These are phyloP conservation scores for Synergus laeviventris DNA, from an alignment of 2,888 invertebrate species.

Conservation along the genomic window DNA sequence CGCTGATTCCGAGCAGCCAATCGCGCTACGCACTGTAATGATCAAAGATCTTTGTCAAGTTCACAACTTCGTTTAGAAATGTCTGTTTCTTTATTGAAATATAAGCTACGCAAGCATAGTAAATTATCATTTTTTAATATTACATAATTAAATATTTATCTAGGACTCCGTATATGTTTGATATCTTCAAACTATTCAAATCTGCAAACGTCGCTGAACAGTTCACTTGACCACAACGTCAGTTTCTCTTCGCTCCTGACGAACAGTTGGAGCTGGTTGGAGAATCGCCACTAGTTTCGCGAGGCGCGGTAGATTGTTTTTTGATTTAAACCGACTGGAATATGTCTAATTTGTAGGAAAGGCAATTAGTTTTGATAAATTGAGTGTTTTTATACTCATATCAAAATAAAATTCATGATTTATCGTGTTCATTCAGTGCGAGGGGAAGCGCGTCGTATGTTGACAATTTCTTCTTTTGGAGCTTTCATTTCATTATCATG, in stretches of 20 bases:
- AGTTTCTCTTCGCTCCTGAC: neutral
- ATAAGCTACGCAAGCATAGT: neutral
- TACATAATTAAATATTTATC: neutral
- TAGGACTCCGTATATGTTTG: fast-evolving
- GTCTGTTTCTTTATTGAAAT: neutral
- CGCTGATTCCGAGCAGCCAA: neutral
- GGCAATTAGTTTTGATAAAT: neutral
- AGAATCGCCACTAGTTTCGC: neutral
- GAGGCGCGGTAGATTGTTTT: neutral
- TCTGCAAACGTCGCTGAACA: neutral
- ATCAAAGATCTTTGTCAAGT: neutral
- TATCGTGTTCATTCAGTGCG: neutral
- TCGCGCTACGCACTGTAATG: neutral
- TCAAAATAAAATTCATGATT: neutral
- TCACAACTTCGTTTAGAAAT: neutral
- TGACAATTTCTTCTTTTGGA: neutral
- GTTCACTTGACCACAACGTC: neutral
- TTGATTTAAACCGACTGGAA: neutral
- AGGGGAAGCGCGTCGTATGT: neutral
- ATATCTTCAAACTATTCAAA: neutral
- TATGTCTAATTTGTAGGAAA: neutral
- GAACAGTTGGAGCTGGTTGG: neutral
- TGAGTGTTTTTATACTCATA: neutral
- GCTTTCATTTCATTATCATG: neutral
- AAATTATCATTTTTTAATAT: neutral